These are phyloP conservation scores for Pentalonia nigronervosa DNA, from an alignment of 1,140 invertebrate genomes.

Conservation along the genomic window DNA sequence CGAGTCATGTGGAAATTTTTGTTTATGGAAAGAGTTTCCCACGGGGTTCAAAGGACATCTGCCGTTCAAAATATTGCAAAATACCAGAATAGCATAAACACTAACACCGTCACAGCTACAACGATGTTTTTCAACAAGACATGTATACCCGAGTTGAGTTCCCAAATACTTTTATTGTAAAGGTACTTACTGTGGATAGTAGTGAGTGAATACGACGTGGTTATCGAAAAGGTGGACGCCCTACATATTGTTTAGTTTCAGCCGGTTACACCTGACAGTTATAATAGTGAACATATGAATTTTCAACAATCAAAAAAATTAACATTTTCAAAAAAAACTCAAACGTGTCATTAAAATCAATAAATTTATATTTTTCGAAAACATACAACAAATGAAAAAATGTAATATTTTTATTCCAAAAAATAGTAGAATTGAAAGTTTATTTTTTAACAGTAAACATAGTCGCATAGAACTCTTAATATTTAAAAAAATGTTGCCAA, in stretches of 20 bases:
- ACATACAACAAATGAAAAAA: background rate
- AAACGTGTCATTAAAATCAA: background rate
- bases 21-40: conserved; percentile 53
- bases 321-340: background rate
- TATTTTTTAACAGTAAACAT: no score
- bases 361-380: background rate
- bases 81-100: conserved; percentile 33
- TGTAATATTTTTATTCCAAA: no score
- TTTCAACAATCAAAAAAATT: background rate
- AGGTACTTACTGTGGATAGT: background rate
- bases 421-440: no score
- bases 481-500: no score
- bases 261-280: background rate
- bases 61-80: conserved; percentile 39
- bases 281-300: background rate
- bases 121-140: conserved; percentile 16
- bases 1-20: conserved; percentile 35
- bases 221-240: conserved; percentile 20
- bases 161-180: conserved; percentile 38
- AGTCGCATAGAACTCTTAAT: no score
- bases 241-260: background rate
- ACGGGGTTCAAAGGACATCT: conserved; percentile 49
- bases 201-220: background rate
- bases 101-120: background rate
- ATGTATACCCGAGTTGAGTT: conserved; percentile 18